Evolutionary conservation across 2,888 invertebrate species (phyloP).

Genomic region (Cremastinae sp.): DNA sequence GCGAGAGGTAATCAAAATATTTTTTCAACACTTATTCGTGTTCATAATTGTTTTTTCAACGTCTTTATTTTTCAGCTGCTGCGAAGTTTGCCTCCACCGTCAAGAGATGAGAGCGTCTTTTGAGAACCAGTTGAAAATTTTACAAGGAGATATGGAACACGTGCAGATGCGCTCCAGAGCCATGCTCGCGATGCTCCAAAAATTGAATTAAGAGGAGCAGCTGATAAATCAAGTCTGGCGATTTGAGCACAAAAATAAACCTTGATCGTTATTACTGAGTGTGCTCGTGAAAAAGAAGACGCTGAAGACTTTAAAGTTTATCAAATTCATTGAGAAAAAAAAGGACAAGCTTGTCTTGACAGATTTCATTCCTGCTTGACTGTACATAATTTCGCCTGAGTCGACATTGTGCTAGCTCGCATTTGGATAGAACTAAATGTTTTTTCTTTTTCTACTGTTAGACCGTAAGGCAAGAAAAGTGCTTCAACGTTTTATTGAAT

Average conservation of each 20-base stretch:
- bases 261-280: slow-evolving; percentile 7
- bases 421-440: slow-evolving; percentile 12
- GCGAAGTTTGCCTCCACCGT: slow-evolving; percentile 66
- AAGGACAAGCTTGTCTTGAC: slow-evolving; percentile 30
- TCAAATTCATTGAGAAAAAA: not conserved
- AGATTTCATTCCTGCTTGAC: slow-evolving; percentile 51
- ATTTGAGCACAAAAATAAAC: slow-evolving; percentile 31
- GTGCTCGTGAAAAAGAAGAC: slow-evolving; percentile 18
- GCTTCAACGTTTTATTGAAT: slow-evolving; percentile 69
- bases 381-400: slow-evolving; percentile 57
- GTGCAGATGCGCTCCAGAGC: slow-evolving; percentile 72
- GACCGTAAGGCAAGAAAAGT: slow-evolving; percentile 49
- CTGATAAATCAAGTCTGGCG: slow-evolving; percentile 6
- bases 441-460: slow-evolving; percentile 37
- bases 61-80: slow-evolving; percentile 63
- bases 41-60: slow-evolving; percentile 16
- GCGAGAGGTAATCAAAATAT: slow-evolving; percentile 50
- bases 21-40: not conserved
- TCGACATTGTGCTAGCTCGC: slow-evolving; percentile 33
- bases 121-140: slow-evolving; percentile 72
- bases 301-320: slow-evolving; percentile 17
- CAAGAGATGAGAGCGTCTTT: slow-evolving; percentile 62
- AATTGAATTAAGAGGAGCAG: slow-evolving; percentile 59
- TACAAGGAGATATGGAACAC: slow-evolving; percentile 72
- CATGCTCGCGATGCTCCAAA: slow-evolving; percentile 72